Base-by-base conservation (phyloP, 2,888 invertebrate genomes). In the Andrena dorsata region DNA sequence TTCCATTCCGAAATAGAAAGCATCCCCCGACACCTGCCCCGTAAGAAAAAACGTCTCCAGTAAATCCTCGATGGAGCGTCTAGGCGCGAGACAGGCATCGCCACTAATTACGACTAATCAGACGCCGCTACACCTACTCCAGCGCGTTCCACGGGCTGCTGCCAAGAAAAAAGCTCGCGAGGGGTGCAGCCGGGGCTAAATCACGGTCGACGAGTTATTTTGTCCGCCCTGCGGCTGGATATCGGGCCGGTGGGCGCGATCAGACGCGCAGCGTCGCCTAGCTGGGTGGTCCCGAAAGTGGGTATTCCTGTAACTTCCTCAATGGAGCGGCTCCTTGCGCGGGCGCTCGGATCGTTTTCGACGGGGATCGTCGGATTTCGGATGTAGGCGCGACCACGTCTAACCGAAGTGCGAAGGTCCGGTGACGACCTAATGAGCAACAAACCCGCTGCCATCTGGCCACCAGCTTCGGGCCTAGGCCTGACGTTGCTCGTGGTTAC, bases 371-470 rank as follows among this genome's bases (percentile, higher is more conserved):
- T 85, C 82, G 80, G 71, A 86, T 87, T 86, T 89, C 85, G 87
- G 88, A 86, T 84, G 88, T 88, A 89, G 88, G 88, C 88, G 89
- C 83, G 68, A 84, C 88, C 82, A 58, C 77, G 87, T 82, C 85
- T 82, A 77, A 76, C 70, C 81, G 80, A 83, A 76, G 87, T 76
- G 88, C 87, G 88, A 88, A 88, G 88, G 89, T 88, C 89, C 88
- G 86, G 86, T 89, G 85, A 89, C 89, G 86, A 86, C 77, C 89
- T 87, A 88, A 89, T 86, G 90, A 90, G 89, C 88, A 85, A 86
- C 88, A 84, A 85, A 83, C 85, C 84, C 85, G 84, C 86, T 89
- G 87, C 89, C 93, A 93, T 93, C 91, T 93, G 93, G 92, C 88
- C 88, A 90, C 91, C 93, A 93, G 92, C 91, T 91, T 91, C 83